Percentiles rank a stretch among this genome's conserved stretches.
Evolutionary conservation across 2,113 vertebrate species (phyloP).

Genomic region (Peucedramus taeniatus): DNA sequence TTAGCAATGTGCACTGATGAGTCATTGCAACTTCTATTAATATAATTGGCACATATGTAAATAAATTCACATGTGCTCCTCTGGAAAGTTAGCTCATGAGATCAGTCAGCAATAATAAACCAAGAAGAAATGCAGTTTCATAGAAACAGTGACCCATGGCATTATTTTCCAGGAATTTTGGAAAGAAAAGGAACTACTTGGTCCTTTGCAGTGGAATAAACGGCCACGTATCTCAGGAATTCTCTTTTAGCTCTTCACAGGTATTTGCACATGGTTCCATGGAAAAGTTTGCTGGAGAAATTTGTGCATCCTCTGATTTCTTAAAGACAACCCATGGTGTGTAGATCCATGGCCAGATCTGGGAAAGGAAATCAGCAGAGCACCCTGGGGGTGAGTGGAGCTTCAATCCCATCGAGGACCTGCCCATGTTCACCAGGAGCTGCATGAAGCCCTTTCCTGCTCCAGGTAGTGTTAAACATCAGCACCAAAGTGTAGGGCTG

Average conservation of each 20-base stretch:
- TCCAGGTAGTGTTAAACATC: constrained; percentile 53
- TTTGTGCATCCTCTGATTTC: background rate
- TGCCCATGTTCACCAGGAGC: background rate
- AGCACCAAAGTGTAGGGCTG: constrained; percentile 20
- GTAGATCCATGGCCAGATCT: background rate
- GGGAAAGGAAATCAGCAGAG: background rate
- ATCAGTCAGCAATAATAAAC: constrained; percentile 40
- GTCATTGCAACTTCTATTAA: constrained; percentile 60
- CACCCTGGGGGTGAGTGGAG: background rate
- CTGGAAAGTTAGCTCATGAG: constrained; percentile 48
- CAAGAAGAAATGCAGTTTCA: background rate
- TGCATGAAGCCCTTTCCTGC: background rate
- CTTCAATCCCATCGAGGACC: background rate
- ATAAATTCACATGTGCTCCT: constrained; percentile 51
- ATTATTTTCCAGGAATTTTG: background rate
- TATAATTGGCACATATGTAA: constrained; percentile 52
- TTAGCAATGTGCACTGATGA: constrained; percentile 30
- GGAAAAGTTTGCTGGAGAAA: background rate
- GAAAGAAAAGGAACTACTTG: background rate
- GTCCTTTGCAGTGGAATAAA: background rate
- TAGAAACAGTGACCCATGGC: background rate
- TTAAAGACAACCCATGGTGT: background rate
- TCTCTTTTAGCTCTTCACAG: background rate
- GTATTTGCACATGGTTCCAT: background rate
- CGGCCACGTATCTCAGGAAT: background rate